Evolutionary conservation across 2,797 vertebrate species (phyloP).

Genomic region (Lepilemur septentrionalis): DNA sequence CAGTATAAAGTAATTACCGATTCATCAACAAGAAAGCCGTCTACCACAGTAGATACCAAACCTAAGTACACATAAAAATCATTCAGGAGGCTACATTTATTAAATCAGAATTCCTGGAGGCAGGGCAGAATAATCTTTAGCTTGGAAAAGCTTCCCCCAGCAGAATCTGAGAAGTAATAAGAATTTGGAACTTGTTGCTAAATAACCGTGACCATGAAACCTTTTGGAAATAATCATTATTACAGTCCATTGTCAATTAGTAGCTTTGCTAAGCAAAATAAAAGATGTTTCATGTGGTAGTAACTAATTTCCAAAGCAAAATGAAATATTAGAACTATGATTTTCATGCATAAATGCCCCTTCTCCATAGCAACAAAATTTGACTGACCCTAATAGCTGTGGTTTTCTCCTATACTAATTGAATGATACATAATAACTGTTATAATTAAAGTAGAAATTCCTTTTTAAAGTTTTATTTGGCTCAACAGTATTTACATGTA

Average conservation of each 20-base stretch:
- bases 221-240: not conserved
- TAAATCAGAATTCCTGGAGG: not conserved
- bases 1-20: not conserved
- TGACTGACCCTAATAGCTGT: not conserved
- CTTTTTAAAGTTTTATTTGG: not conserved
- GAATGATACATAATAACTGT: not conserved
- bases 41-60: not conserved
- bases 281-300: not conserved
- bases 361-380: not conserved
- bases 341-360: not conserved
- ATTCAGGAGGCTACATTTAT: not conserved
- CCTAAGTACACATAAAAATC: not conserved
- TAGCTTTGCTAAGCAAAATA: slow-evolving; percentile 13
- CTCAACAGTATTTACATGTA: not conserved
- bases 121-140: not conserved
- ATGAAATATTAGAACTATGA: not conserved
- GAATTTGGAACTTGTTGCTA: not conserved
- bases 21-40: not conserved
- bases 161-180: not conserved
- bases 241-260: not conserved
- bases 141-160: not conserved
- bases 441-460: not conserved
- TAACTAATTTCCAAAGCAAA: not conserved
- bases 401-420: not conserved
- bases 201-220: not conserved